Evolutionary conservation across 2,113 vertebrate genomes (phyloP), one percentile per base, ranked within the genome.

Genomic region (Chinchilla lanigera): DNA sequence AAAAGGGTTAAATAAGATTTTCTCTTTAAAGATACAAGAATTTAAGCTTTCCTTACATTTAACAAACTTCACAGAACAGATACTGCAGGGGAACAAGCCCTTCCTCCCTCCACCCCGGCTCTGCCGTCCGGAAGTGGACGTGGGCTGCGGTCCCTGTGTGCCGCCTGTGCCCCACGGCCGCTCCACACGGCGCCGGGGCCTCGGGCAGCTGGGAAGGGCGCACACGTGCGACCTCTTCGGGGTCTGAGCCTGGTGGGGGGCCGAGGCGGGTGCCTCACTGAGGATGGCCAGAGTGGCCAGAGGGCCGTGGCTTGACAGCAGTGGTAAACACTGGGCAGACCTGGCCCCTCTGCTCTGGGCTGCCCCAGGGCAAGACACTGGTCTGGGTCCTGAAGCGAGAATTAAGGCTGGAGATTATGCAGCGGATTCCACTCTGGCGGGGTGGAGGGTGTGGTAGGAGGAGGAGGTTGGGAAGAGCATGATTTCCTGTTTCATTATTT

Each of bases 1-100:
- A 99, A 99, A 99, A 98, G 98, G 99, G 99, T 99, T 99, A 99
- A 99, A 99, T 99, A 99, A 99, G 99, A 98, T 98, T 99, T 99
- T 99, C 98, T 98, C 98, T 98, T 99, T 99, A 99, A 98, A 99
- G 99, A 99, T 99, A 99, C 99, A 99, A 99, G 99, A 99, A 99
- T 98, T 99, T 99, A 99, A 99, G 99, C 98, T 99, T 99, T 99
- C 98, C 98, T 99, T 99, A 99, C 98, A 98, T 99, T 98, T 98
- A 98, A 98, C 99, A 98, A 99, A 99, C 98, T 99, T 99, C 99
- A 99, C 99, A 99, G 99, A 99, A 99, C 98, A 99, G 98, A 98
- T 98, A 99, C 98, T 98, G 98, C 98, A 98, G 98, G 98, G 98
- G 99, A 98, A 98, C 99, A 98, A 98, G 98, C 96, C 98, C 95